Evolutionary conservation across 2,888 invertebrate species (phyloP).

Genomic region (Strigamia maritima): DNA sequence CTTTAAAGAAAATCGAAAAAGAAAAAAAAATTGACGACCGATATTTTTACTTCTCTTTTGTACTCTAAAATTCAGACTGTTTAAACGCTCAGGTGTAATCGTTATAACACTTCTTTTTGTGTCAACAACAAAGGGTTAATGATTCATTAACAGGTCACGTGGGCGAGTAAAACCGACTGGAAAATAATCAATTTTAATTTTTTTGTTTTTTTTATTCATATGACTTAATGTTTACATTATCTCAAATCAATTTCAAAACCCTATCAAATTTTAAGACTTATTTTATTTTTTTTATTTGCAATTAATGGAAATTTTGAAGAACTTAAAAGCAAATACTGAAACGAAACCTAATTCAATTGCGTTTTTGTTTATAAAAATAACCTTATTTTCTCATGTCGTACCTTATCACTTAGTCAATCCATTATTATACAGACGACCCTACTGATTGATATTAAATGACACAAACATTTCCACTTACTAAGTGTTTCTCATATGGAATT

Average conservation of each 20-base stretch:
- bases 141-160: conserved; percentile 33
- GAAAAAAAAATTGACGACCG: not conserved
- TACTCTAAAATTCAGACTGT: not conserved
- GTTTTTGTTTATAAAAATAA: too few species aligned
- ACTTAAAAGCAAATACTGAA: too few species aligned
- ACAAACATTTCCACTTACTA: conserved; percentile 5
- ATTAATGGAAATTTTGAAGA: not conserved
- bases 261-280: not conserved
- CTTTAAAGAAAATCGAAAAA: not conserved
- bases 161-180: conserved; percentile 14
- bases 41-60: not conserved
- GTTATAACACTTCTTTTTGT: not conserved
- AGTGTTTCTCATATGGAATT: conserved; percentile 10
- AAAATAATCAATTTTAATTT: conserved; percentile 36
- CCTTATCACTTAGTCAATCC: not conserved
- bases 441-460: conserved; percentile 12
- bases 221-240: not conserved
- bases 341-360: too few species aligned
- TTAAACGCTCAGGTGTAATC: not conserved
- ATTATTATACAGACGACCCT: not conserved
- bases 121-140: conserved; percentile 24
- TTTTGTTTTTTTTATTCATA: not conserved
- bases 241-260: not conserved
- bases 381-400: not conserved
- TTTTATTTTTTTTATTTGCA: not conserved